These are phyloP conservation scores for Augiades crinisus DNA, from an alignment of 2,888 invertebrate genomes.

Conservation along the genomic window DNA sequence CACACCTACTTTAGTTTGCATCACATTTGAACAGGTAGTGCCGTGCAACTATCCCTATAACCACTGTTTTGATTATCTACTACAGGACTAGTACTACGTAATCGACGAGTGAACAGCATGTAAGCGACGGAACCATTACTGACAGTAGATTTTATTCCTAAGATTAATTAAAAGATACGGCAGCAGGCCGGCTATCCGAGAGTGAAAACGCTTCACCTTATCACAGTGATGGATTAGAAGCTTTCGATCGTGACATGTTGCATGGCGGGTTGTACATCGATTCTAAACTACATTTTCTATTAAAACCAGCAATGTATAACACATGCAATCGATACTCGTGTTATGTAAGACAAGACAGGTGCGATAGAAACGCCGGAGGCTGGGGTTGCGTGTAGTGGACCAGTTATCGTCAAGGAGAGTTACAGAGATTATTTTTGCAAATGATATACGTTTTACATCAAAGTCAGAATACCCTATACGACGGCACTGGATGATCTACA, in stretches of 20 bases:
- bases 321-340: conserved; percentile 38
- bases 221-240: conserved; percentile 44
- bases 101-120: conserved; percentile 40
- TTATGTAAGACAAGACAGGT: conserved; percentile 56
- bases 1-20: neutral
- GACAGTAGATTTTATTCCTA: conserved; percentile 65
- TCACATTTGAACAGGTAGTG: neutral
- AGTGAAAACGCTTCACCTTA: conserved; percentile 66
- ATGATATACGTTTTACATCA: conserved; percentile 71
- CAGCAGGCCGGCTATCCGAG: conserved; percentile 49
- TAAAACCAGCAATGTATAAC: conserved; percentile 51
- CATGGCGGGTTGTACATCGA: conserved; percentile 37
- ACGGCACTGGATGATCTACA: conserved; percentile 20
- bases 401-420: conserved; percentile 67
- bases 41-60: conserved; percentile 1
- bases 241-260: conserved; percentile 41
- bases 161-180: conserved; percentile 79
- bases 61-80: conserved; percentile 38
- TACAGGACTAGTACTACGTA: conserved; percentile 45
- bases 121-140: conserved; percentile 61
- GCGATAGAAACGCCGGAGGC: conserved; percentile 64
- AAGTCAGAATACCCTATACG: conserved; percentile 44
- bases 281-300: conserved; percentile 24
- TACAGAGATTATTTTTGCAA: conserved; percentile 63
- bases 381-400: conserved; percentile 71